These are phyloP conservation scores for Eulemur coronatus DNA, from an alignment of 2,797 vertebrate species.

Conservation along the genomic window DNA sequence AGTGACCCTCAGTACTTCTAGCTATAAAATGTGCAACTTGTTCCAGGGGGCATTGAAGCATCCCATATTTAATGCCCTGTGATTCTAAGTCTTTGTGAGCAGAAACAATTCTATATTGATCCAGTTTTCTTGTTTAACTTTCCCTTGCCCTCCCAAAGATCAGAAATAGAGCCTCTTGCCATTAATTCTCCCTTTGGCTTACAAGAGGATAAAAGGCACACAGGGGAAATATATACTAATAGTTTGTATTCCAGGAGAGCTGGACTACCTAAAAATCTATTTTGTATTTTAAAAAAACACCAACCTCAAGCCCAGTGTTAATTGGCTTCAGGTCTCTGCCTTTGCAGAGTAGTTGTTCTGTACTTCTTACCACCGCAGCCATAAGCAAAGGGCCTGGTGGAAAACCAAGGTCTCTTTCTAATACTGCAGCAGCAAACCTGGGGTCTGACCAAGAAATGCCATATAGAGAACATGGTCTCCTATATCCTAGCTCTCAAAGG, in stretches of 20 bases:
- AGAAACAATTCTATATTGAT: neutral
- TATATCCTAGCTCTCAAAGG: neutral
- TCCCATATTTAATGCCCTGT: neutral
- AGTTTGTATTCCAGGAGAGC: neutral
- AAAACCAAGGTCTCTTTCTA: neutral
- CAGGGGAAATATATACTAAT: neutral
- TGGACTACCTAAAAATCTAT: neutral
- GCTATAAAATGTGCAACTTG: neutral
- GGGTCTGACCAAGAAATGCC: neutral
- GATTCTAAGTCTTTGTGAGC: neutral
- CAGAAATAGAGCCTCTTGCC: slow-evolving; percentile 1
- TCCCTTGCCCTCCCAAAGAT: slow-evolving; percentile 24
- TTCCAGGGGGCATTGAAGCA: neutral
- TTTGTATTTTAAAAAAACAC: neutral
- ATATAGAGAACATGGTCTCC: neutral
- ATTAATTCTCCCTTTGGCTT: slow-evolving; percentile 46
- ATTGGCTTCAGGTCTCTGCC: slow-evolving; percentile 13
- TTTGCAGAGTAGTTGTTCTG: neutral
- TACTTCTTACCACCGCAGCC: neutral
- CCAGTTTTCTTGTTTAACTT: neutral
- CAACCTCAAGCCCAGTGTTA: neutral
- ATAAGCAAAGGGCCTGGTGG: neutral
- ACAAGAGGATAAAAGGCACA: neutral
- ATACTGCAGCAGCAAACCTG: neutral
- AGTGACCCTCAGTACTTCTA: neutral